Evolutionary conservation across 2,113 vertebrate genomes (phyloP), one percentile per base, ranked within the genome.

Genomic region (Cygnus atratus): DNA sequence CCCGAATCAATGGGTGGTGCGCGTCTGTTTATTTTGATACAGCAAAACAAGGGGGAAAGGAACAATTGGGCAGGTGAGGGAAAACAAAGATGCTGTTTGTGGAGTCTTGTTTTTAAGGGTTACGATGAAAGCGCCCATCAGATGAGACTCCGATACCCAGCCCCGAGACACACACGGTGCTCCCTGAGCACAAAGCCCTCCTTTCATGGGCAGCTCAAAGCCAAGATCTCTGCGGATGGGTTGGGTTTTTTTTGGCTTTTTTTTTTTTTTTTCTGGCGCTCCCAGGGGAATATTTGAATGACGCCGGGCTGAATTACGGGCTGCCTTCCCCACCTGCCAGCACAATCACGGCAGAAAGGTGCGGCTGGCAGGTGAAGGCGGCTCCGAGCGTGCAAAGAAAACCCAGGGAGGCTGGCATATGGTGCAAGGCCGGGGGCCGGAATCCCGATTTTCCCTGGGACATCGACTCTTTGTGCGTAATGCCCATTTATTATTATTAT

Each of bases 1-100:
- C 55, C 11, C 5, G n/a, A 71, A 87, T 95, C 92, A 39, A 77
- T 91, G 88, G 94, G 22, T 15, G 33, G 15, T 57, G 39, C 13
- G 9, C 11, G 55, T 63, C 92, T 87, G 73, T 93, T 95, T 95
- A 28, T 96, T 94, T 94, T 91, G 88, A 73, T 86, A 24, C 31
- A 83, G 88, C 57, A 55, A 74, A 91, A 75, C 16, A 16, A 41
- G 43, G 50, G 48, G 37, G 62, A 16, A 65, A 43, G 66, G 67
- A 95, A 57, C 84, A 63, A 68, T 62, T 29, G 37, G 89, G 66
- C 74, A 95, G 96, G 92, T 90, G 71, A 90, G 85, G 78, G 68
- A 43, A 55, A 92, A 90, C 50, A 82, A 25, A 61, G 70, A 25
- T 83, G 55, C 71, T 87, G 84, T 91, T 92, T 75, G 31, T 20